Evolutionary conservation across 1,140 invertebrate genomes (phyloP).

Genomic region (Polypedilum vanderplanki): DNA sequence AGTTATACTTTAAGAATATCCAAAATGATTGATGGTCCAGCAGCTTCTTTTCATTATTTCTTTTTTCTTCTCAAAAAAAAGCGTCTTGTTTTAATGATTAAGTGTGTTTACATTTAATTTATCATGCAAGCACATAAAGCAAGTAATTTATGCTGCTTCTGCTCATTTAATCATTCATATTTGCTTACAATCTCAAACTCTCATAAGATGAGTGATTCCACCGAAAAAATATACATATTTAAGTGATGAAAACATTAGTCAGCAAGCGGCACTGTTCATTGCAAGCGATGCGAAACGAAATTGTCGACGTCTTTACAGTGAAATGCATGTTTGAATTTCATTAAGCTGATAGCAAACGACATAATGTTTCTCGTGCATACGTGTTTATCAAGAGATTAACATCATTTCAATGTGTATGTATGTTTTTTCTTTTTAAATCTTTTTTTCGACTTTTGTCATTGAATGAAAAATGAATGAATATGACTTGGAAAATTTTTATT

Average conservation of each 20-base stretch:
- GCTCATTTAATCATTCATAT: background rate
- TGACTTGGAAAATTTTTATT: too few species aligned
- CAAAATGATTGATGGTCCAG: slow-evolving; percentile 17
- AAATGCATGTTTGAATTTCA: slow-evolving; percentile 1
- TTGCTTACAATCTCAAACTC: background rate
- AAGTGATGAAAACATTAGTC: background rate
- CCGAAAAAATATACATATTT: background rate
- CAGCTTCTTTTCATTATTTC: slow-evolving; percentile 2
- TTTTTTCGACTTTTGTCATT: too few species aligned
- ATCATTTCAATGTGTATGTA: background rate
- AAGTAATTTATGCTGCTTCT: background rate
- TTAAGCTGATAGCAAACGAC: slow-evolving; percentile 10
- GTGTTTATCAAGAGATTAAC: slow-evolving; percentile 12
- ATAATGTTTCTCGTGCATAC: background rate
- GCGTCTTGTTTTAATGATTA: slow-evolving; percentile 12
- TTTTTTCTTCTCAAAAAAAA: background rate
- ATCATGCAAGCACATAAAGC: background rate
- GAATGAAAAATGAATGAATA: too few species aligned
- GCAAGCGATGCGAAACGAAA: background rate
- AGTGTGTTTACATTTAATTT: slow-evolving; percentile 19
- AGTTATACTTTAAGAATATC: background rate
- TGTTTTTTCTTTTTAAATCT: too few species aligned
- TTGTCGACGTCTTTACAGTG: background rate
- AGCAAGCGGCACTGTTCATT: background rate
- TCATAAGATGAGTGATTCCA: background rate